Percentiles rank a stretch among this genome's conserved stretches.
Evolutionary conservation across 2,113 vertebrate species (phyloP).

Genomic region (Hippocampus barbouri): DNA sequence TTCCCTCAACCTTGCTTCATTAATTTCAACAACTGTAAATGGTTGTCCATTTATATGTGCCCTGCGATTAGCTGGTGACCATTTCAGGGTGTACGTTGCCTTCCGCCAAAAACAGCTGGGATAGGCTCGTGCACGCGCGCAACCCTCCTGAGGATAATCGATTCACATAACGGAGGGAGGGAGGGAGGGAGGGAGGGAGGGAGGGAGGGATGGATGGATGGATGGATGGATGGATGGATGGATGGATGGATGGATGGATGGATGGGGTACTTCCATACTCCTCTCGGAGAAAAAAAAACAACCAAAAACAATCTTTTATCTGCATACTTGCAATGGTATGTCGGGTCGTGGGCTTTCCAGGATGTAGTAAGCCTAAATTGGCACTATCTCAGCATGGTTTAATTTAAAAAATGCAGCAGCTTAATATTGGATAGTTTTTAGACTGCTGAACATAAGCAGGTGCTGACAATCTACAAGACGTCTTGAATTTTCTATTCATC

Average conservation of each 20-base stretch:
- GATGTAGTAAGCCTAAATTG: conserved; percentile 3
- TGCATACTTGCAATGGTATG: conserved; percentile 3
- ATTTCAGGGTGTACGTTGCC: too few relatives aligned
- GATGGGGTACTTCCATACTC: conserved; percentile 1
- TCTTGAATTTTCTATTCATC: conserved; percentile 64
- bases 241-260: too few relatives aligned
- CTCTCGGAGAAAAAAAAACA: conserved; percentile 20
- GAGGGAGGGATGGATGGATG: too few relatives aligned
- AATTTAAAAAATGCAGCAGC: conserved; percentile 9
- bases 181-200: too few relatives aligned
- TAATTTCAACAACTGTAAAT: conserved; percentile 14
- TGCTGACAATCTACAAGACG: conserved; percentile 51
- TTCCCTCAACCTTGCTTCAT: conserved; percentile 29
- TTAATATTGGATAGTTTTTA: conserved; percentile 18
- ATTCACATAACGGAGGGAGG: too few relatives aligned
- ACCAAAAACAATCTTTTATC: conserved; percentile 10
- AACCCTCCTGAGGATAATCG: too few relatives aligned
- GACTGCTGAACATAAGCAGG: conserved; percentile 19
- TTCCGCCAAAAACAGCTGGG: too few relatives aligned
- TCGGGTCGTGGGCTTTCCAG: background rate
- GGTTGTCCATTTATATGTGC: too few relatives aligned
- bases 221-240: too few relatives aligned
- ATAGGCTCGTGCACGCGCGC: too few relatives aligned
- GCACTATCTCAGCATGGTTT: conserved; percentile 11
- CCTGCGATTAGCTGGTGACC: too few relatives aligned